phyloP scores from a whole-genome alignment of 2,113 vertebrate species.

The Forbesichthys agassizii region DNA sequence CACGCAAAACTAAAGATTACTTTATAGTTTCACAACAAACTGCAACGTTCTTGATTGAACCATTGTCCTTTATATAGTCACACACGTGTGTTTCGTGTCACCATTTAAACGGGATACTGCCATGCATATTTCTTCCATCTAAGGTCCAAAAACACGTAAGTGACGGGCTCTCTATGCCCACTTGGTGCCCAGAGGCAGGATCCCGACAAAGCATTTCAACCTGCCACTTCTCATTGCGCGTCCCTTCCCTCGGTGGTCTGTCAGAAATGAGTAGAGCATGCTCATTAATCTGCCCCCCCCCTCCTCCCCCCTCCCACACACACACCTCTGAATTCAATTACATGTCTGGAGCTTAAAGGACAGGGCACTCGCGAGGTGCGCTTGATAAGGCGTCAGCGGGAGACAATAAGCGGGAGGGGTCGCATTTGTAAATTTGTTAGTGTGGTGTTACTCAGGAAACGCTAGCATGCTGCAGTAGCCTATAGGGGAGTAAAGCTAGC shows the following conservation, averaged over 20 bases:
- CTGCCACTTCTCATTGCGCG: conserved; percentile 60
- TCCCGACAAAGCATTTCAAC: not conserved
- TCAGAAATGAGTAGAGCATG: conserved; percentile 56
- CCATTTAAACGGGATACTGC: too few species aligned
- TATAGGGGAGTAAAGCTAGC: too few species aligned
- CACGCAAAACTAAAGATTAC: too few species aligned
- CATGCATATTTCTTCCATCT: too few species aligned
- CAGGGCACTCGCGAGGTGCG: conserved; percentile 47
- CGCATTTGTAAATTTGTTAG: not conserved
- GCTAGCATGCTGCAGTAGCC: too few species aligned
- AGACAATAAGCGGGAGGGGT: conserved; percentile 26
- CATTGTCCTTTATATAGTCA: too few species aligned
- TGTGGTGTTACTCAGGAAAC: not conserved
- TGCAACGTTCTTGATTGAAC: too few species aligned
- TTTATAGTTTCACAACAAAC: too few species aligned
- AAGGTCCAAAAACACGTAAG: too few species aligned
- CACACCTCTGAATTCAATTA: conserved; percentile 56
- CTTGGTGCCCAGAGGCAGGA: too few species aligned
- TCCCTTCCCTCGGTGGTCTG: conserved; percentile 40
- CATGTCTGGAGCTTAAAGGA: conserved; percentile 53
- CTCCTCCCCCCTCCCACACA: conserved; percentile 29
- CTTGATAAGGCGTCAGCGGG: conserved; percentile 43
- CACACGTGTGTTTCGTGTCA: too few species aligned
- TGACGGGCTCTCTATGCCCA: too few species aligned
- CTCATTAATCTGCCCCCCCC: conserved; percentile 49